Base-by-base conservation (phyloP, 2,113 vertebrate genomes). In the Vidua chalybeata region DNA sequence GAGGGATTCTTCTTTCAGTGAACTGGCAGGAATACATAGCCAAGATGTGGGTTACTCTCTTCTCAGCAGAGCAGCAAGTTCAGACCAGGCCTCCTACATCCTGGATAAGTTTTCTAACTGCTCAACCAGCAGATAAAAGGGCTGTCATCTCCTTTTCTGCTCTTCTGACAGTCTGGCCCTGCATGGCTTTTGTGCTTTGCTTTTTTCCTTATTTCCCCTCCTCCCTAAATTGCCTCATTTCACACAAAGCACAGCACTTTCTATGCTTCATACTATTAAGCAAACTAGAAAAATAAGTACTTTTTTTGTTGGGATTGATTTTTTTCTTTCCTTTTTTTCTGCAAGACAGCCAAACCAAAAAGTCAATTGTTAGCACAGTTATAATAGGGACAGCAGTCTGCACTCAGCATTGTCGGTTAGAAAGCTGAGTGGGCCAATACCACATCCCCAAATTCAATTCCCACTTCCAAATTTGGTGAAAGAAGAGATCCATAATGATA, bases 291-390 rank as follows among this genome's bases (percentile, higher is more conserved):
- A 91, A 97, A 90, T 2, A 88, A 80, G 81, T 72, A 54, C 23
- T 81, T 88, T 85, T 85, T 90, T 80, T 11, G 33, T 84, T 77
- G 43, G 49, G 58, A 85, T 75, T 46, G 67, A 69, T 49, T 73
- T 59, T 67, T 61, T 45, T 11, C 13, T 7, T 78, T 43, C 7
- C 3, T 19, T 39, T 31, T 43, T 22, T 33, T 22, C 84, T 39
- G 76, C 73, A 56, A 84, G 64, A 87, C 76, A 81, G 95, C 93
- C 95, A 97, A 96, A 95, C 93, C 96, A 84, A 84, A 96, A 97
- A 95, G 91, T 95, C 93, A 92, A 95, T 94, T 95, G 96, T 95
- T 97, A 96, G 86, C 94, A 89, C 83, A 96, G 4, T 52, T 17
- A 22, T 94, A 95, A 95, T 91, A 85, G 87, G 84, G 82, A 87